Percentiles rank a stretch among this genome's conserved stretches.
Conservation (phyloP, 2,797 vertebrate genomes). For the Aotus griseimembra region DNA sequence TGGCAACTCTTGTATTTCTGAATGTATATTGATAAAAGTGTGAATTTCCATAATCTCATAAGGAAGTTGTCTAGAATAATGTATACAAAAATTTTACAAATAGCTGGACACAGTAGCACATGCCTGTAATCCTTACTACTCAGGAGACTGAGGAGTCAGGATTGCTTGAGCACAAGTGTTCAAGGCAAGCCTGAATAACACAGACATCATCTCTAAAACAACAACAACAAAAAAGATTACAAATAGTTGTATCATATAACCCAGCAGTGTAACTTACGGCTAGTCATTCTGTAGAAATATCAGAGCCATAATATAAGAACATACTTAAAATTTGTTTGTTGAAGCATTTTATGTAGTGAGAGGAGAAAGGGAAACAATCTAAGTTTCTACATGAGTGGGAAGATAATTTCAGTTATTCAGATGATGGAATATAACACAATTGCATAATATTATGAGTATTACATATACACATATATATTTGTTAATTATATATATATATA, state of each 20-base stretch:
- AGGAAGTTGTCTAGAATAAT: neutral
- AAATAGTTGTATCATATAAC: neutral
- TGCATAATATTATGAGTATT: neutral
- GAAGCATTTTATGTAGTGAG: neutral
- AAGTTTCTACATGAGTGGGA: neutral
- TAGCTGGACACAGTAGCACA: neutral
- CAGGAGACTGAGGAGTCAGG: too few relatives aligned
- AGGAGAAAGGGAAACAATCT: neutral
- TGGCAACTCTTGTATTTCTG: neutral
- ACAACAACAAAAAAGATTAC: neutral
- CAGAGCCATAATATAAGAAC: neutral
- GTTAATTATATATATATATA: neutral
- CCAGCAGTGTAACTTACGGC: neutral
- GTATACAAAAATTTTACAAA: neutral
- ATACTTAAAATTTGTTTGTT: neutral
- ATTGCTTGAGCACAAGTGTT: too few relatives aligned
- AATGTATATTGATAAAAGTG: neutral
- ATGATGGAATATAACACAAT: neutral
- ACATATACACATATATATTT: neutral
- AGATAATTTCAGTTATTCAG: neutral
- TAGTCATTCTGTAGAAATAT: neutral
- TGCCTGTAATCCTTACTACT: too few relatives aligned
- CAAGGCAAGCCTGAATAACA: too few relatives aligned
- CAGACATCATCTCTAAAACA: neutral
- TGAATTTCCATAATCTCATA: neutral